These are phyloP conservation scores for Lepus oiostolus DNA, from an alignment of 2,797 vertebrate genomes.

Conservation along the genomic window DNA sequence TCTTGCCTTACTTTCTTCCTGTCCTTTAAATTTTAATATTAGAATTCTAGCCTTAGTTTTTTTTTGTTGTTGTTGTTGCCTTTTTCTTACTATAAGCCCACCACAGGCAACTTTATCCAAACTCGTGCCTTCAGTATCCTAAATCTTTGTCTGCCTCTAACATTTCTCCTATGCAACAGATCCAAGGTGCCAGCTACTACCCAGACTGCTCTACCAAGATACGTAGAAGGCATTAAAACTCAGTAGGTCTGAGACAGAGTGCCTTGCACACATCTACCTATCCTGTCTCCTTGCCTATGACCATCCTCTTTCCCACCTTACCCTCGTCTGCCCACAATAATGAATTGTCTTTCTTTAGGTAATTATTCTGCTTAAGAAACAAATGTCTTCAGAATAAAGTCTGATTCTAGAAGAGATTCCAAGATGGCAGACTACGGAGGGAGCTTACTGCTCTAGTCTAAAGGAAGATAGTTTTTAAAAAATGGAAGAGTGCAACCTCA, in stretches of 20 bases:
- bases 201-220: neutral
- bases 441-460: too few relatives aligned
- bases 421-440: too few relatives aligned
- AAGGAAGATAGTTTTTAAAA: too few relatives aligned
- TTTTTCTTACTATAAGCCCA: neutral
- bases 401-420: neutral
- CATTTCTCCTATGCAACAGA: neutral
- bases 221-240: neutral
- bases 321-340: neutral
- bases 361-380: neutral
- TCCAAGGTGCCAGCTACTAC: neutral
- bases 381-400: neutral
- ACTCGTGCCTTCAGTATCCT: neutral
- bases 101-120: neutral
- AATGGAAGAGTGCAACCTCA: too few relatives aligned
- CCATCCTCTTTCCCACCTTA: neutral
- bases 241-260: neutral
- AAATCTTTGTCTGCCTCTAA: neutral
- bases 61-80: too few relatives aligned
- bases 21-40: neutral
- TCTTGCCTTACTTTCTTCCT: neutral
- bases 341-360: neutral
- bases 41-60: neutral
- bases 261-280: neutral
- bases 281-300: neutral